Conservation (phyloP, 2,797 vertebrate genomes). For the Amblyopsis hoosieri region DNA sequence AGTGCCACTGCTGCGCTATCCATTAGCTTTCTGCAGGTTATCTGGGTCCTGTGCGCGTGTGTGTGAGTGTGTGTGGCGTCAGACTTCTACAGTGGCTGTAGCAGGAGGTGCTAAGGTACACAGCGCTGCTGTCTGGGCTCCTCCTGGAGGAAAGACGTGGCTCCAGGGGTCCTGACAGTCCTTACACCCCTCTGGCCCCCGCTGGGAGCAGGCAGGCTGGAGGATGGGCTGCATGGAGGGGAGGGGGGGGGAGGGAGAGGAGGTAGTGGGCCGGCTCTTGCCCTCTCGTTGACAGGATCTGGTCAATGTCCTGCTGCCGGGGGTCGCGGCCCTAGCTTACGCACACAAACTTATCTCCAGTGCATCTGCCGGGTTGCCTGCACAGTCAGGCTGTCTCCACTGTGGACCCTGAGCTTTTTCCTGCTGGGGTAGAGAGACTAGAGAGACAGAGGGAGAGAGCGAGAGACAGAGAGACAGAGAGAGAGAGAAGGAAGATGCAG, state of each 20-base stretch:
- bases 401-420: slow-evolving; percentile 88
- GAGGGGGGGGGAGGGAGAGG: slow-evolving; percentile 51
- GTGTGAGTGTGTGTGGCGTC: slow-evolving; percentile 72
- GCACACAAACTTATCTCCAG: slow-evolving; percentile 99
- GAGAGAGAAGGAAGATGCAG: slow-evolving; percentile 14
- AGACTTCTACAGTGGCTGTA: slow-evolving; percentile 77
- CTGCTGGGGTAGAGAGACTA: slow-evolving; percentile 74
- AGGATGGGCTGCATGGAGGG: slow-evolving; percentile 50
- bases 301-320: slow-evolving; percentile 98
- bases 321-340: slow-evolving; percentile 95
- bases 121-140: slow-evolving; percentile 66
- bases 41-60: slow-evolving; percentile 68
- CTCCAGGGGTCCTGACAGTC: slow-evolving; percentile 80
- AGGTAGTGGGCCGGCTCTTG: slow-evolving; percentile 78
- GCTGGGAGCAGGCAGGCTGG: slow-evolving; percentile 66
- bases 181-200: slow-evolving; percentile 59
- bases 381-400: slow-evolving; percentile 98
- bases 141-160: slow-evolving; percentile 85
- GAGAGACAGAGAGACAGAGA: slow-evolving; percentile 4
- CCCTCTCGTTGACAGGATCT: slow-evolving; percentile 97
- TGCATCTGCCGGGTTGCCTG: slow-evolving; percentile 92
- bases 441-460: slow-evolving; percentile 45
- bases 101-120: slow-evolving; percentile 78
- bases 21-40: slow-evolving; percentile 74
- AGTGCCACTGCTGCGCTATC: slow-evolving; percentile 45